A percentile compares a stretch with the other conserved stretches of the same genome.
Conservation (phyloP, 2,113 vertebrate genomes). For the Eclectus roratus region DNA sequence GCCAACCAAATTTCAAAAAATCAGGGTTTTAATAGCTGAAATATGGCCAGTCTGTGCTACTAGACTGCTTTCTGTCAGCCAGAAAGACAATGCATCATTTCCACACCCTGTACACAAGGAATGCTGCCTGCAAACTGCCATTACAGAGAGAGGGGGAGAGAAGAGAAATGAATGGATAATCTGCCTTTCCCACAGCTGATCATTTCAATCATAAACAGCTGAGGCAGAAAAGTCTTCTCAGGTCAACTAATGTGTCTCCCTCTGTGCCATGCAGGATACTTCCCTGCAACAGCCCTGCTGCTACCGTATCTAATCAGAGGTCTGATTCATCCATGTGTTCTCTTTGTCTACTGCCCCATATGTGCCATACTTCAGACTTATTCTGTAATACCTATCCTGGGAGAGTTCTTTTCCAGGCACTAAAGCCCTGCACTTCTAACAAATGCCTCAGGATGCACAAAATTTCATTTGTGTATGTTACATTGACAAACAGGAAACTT, state of each 20-base stretch:
- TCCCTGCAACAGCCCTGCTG: not conserved
- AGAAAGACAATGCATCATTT: not conserved
- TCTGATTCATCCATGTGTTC: accelerated
- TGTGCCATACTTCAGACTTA: not conserved
- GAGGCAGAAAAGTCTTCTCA: not conserved
- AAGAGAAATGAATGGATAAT: not conserved
- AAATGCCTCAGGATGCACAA: not conserved
- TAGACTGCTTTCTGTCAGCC: not conserved
- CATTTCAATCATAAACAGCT: not conserved
- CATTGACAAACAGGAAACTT: not conserved
- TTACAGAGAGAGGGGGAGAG: not conserved
- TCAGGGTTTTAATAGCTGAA: not conserved
- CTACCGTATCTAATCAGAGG: not conserved
- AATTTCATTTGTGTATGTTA: not conserved
- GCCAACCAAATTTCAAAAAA: not conserved
- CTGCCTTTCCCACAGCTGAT: not conserved
- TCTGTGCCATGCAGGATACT: not conserved
- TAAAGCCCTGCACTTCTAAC: not conserved
- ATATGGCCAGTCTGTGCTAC: not conserved
- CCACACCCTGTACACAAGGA: not conserved
- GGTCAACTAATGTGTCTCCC: not conserved
- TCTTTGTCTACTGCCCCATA: not conserved
- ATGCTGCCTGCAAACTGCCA: not conserved
- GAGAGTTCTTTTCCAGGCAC: not conserved
- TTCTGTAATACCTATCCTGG: not conserved